These are phyloP conservation scores for Ophion ellenae DNA, from an alignment of 2,888 invertebrate genomes.

Conservation along the genomic window DNA sequence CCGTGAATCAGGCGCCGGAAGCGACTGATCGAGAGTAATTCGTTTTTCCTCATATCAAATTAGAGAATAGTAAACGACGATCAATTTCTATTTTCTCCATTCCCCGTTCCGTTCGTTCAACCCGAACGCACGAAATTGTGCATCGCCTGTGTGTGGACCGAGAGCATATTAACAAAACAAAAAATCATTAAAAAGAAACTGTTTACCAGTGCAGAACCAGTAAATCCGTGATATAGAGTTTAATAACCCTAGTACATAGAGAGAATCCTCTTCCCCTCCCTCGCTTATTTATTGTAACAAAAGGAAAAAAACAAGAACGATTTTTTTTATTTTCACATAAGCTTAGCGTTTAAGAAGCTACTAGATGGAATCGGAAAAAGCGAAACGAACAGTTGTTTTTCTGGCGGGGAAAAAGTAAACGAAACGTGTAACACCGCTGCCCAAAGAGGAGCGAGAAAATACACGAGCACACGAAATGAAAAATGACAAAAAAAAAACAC, in stretches of 20 bases:
- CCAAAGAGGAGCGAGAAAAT: conserved; percentile 41
- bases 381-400: neutral
- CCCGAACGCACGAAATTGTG: conserved; percentile 19
- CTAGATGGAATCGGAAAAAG: conserved; percentile 11
- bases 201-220: conserved; percentile 76
- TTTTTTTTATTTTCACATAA: conserved; percentile 62
- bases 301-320: conserved; percentile 26
- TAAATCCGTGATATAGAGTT: conserved; percentile 79
- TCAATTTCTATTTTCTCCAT: neutral
- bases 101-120: neutral
- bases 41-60: neutral
- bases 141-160: conserved; percentile 23
- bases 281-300: conserved; percentile 62
- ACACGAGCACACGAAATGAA: conserved; percentile 24
- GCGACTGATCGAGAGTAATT: neutral
- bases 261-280: conserved; percentile 8
- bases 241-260: conserved; percentile 38
- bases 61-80: too few species aligned
- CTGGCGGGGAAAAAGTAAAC: conserved; percentile 7
- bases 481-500: conserved; percentile 30
- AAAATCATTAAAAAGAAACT: conserved; percentile 14
- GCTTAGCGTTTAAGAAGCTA: conserved; percentile 53
- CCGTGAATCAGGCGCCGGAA: neutral
- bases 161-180: conserved; percentile 20
- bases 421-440: conserved; percentile 25